phyloP scores from a whole-genome alignment of 2,113 vertebrate species.

The Lipotes vexillifer region DNA sequence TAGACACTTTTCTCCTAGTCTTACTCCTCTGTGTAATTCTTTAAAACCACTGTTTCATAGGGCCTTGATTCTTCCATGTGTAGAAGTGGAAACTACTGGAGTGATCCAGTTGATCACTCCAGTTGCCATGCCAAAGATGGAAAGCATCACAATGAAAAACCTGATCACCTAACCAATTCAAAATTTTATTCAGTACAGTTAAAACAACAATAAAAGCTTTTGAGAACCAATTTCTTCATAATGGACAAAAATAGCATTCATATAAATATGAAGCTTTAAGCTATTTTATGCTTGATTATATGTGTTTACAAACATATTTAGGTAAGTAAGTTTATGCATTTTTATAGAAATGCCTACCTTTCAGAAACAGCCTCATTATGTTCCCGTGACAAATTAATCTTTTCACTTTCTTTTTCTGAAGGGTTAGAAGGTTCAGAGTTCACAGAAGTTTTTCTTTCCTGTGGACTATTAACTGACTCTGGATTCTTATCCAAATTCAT shows the following conservation, averaged over 20 bases:
- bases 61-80: background rate
- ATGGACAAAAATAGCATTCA: background rate
- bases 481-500: background rate
- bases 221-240: constrained; percentile 3
- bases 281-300: background rate
- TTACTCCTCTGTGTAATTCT: background rate
- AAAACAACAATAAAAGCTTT: background rate
- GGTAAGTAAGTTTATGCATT: background rate
- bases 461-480: background rate
- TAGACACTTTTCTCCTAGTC: background rate
- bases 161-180: background rate
- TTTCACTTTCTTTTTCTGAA: constrained; percentile 37
- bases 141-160: background rate
- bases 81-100: background rate
- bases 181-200: background rate
- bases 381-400: constrained; percentile 14
- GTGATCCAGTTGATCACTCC: background rate
- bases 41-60: background rate
- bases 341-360: constrained; percentile 64
- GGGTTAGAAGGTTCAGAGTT: background rate
- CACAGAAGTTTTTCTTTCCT: constrained; percentile 1
- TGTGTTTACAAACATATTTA: background rate
- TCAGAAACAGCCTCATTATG: constrained; percentile 35
- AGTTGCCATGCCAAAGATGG: background rate
- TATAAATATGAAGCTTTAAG: background rate